Base-by-base conservation (phyloP, 2,797 vertebrate genomes). In the Sebastiscus tertius region DNA sequence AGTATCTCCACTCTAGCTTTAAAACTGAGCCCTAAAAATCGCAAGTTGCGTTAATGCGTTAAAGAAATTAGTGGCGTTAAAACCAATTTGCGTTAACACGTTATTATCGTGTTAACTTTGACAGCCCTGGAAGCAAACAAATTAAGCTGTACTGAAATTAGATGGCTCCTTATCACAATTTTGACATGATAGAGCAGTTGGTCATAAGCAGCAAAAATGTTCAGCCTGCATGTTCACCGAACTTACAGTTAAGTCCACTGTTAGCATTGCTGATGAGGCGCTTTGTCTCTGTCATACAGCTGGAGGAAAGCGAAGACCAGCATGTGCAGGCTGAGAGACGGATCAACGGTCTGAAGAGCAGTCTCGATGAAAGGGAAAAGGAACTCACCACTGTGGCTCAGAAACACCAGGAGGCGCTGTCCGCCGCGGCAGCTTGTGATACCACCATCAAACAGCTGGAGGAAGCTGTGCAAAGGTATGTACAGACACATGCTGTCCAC, bases 391-490 rank as follows among this genome's bases (percentile, higher is more conserved):
- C 81, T 72, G 87, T 92, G 54, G 71, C 93, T 70, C 96, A 96
- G 90, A 97, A 96, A 91, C 90, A 97, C 36, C 96, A 97, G 89
- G 96, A 96, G 84, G 91, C 90, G 24, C 83, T 96, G 31, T 85
- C 94, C 46, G 75, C 92, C 54, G 93, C 94, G 14, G 84, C 90
- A 54, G 92, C 77, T 55, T 86, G 93, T 69, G 92, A 90, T 12
- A 85, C 86, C 20, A 94, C 93, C 29, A 39, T 95, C 82, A 96
- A 96, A 92, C 96, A 97, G 88, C 94, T 96, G 74, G 96, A 99
- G 88, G 97, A 97, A 39, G 96, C 96, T 0, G 64, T 97, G 75
- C 97, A 98, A 82, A 94, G 92, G 97, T 98, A 78, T n/a, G 9
- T 24, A 29, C 34, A 20, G 33, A 61, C 71, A 72, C 65, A 68